Evolutionary conservation across 1,140 invertebrate genomes (phyloP), one percentile per base, ranked within the genome.

Genomic region (Brachionus calyciflorus): DNA sequence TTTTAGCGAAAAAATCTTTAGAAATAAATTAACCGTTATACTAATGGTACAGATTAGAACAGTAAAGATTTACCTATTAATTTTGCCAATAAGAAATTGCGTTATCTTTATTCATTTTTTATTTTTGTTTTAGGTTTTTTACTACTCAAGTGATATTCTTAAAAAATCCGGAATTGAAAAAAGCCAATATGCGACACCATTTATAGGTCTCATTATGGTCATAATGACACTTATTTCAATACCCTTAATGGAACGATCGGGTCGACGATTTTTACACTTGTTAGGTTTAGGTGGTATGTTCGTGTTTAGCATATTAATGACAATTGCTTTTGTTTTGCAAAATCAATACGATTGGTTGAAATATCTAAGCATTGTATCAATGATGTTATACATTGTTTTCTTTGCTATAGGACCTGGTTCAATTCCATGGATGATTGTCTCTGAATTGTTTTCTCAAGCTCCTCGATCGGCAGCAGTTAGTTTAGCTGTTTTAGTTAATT

Each of bases 181-280:
- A 0, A 79, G 82, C 0, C 89, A 90, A 40, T 90, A 89, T 78
- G 92, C 93, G 0, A 95, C 93, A 0, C 87, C 96, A 68, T 92
- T 90, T 7, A 92, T 94, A 85, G 82, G 82, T 9, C 81, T 76
- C 3, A 80, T 84, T 49, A 84, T 84, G 81, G 81, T 85, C 41
- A 63, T 81, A 28, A 90, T 91, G 83, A 90, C 90, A 19, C 78
- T 89, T n/a, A 79, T 89, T 14, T 88, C 89, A 65, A 84, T 90
- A n/a, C 57, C 82, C 0, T 73, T 80, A 12, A 57, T 82, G 24
- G 68, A 80, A n/a, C 55, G 80, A 9, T 60, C 79, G 21, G 80
- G 80, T 44, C 77, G 81, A 78, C 79, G 81, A 48, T 51, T 60
- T 53, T 75, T 77, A 14, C 75, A 78, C 46, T 48, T 77, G 37